phyloP scores from a whole-genome alignment of 2,113 vertebrate species.

The Gobiocypris rarus region DNA sequence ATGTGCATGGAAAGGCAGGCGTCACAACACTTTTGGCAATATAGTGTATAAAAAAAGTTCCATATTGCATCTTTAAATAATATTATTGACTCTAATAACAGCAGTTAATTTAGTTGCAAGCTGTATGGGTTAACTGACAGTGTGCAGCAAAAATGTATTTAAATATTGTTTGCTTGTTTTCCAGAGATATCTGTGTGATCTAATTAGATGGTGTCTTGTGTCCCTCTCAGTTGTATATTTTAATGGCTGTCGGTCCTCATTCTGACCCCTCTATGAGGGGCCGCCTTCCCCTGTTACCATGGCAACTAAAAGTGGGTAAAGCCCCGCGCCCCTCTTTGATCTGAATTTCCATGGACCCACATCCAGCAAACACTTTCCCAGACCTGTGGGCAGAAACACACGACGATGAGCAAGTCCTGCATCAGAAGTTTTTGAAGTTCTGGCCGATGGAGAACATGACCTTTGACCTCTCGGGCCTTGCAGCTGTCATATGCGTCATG shows the following conservation, averaged over 20 bases:
- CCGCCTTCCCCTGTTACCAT: background rate
- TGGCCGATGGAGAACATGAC: background rate
- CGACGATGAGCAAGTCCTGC: background rate
- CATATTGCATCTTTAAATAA: too few species aligned
- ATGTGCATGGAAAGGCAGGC: too few species aligned
- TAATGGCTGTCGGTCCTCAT: background rate
- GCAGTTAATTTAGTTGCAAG: too few species aligned
- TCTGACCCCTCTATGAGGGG: background rate
- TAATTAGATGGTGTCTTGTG: background rate
- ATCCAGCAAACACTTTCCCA: background rate
- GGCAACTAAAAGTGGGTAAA: background rate
- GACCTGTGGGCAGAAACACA: background rate
- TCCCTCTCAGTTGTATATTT: background rate
- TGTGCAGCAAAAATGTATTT: too few species aligned
- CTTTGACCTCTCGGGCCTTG: background rate
- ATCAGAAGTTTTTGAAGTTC: too few species aligned
- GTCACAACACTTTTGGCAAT: too few species aligned
- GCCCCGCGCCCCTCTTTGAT: background rate
- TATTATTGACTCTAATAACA: too few species aligned
- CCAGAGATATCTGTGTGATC: background rate
- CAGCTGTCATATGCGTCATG: conserved; percentile 13
- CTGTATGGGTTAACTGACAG: too few species aligned
- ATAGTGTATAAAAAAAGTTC: too few species aligned
- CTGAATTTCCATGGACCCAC: conserved; percentile 9
- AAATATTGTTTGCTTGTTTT: too few species aligned